phyloP scores from a whole-genome alignment of 2,888 invertebrate genomes.

The Zootermopsis nevadensis region DNA sequence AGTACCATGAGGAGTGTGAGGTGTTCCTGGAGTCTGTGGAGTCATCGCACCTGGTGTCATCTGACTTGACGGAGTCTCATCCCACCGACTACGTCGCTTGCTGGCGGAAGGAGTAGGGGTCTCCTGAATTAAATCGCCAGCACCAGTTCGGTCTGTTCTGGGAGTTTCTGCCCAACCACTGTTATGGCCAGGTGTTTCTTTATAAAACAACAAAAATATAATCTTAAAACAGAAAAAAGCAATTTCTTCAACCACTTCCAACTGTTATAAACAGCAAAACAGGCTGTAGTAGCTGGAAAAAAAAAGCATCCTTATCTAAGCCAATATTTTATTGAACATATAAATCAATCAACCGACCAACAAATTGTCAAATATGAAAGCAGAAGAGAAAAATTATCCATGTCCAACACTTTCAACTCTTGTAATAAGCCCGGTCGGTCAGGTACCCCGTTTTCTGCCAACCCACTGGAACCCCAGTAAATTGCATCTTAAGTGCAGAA shows the following conservation, averaged over 20 bases:
- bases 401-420: too few relatives aligned
- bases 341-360: too few relatives aligned
- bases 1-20: conserved; percentile 77
- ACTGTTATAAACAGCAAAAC: too few relatives aligned
- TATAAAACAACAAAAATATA: conserved; percentile 47
- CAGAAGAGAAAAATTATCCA: too few relatives aligned
- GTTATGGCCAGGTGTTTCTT: conserved; percentile 94
- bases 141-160: conserved; percentile 87
- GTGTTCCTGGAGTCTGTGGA: conserved; percentile 72
- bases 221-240: neutral
- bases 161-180: conserved; percentile 99
- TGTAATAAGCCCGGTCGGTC: too few relatives aligned
- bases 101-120: conserved; percentile 95
- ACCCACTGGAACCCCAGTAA: too few relatives aligned
- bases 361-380: too few relatives aligned
- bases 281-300: too few relatives aligned
- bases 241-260: too few relatives aligned
- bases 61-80: conserved; percentile 88
- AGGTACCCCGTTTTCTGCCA: too few relatives aligned
- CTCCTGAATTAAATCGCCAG: conserved; percentile 81
- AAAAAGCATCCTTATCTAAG: too few relatives aligned
- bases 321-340: neutral
- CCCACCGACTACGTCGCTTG: conserved; percentile 97
- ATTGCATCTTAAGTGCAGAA: too few relatives aligned
- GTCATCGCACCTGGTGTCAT: conserved; percentile 62